Base-by-base conservation (phyloP, 2,888 invertebrate species). In the Morinoia aosen region DNA sequence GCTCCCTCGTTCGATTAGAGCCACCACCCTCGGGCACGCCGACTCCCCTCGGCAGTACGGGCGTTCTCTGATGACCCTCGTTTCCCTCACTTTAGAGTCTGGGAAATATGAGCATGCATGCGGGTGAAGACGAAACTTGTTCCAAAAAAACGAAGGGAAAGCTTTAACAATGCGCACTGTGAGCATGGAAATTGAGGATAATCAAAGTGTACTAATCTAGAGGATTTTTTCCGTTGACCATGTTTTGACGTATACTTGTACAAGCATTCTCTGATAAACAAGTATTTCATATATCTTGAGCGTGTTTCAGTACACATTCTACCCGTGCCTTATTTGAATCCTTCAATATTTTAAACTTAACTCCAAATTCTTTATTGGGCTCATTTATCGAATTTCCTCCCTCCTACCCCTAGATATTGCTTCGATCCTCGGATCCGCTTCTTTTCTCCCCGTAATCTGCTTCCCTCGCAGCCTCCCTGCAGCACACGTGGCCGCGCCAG, bases 1-100 rank as follows among this genome's bases (percentile, higher is more conserved):
- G 57, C 93, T 93, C 93, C 93, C 93, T 93, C 93, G 57, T 93
- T 93, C 93, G 56, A 93, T 93, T 93, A 93, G 57, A 40, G 40
- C 39, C 90, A 14, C 57, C 56, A 56, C 93, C 93, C 93, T 57
- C 57, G 57, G 93, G 93, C 93, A 93, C 93, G 16, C n/a, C 93
- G 93, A 7, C 57, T 8, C 58, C 56, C 57, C 57, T 93, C 93
- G 14, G 16, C 25, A 19, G 90, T 14, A 88, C 90, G 48, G 33
- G 90, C 10, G 39, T 48, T 33, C 88, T 90, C 40, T 40, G 12
- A 90, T 19, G 39, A 33, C 40, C 90, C 90, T 90, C 48, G 40
- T 90, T 90, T 40, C 90, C 90, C 19, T 11, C 40, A 5, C 90
- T 39, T 39, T 25, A 33, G 25, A 76, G 25, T 76, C 10, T 33